Evolutionary conservation across 2,888 invertebrate species (phyloP).

Genomic region (Junonia oenone): DNA sequence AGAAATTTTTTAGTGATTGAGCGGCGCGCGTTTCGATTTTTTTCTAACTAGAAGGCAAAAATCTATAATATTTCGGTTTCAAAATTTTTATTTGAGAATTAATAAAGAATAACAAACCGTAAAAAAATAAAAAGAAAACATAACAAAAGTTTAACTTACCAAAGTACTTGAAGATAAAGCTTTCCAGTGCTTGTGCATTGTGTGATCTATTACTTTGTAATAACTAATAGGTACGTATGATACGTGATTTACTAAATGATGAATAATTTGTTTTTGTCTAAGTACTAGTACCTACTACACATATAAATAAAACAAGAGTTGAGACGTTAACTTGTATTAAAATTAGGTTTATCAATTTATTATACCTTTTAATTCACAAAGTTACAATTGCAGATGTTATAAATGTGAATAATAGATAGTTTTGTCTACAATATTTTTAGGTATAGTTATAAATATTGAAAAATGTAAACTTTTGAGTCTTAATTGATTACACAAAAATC

Average conservation of each 20-base stretch:
- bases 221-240: conserved; percentile 11
- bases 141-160: conserved; percentile 8
- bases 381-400: conserved; percentile 9
- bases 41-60: neutral
- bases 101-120: too few species aligned
- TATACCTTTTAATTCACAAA: conserved; percentile 11
- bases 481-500: neutral
- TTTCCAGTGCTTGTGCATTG: conserved; percentile 16
- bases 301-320: conserved; percentile 30
- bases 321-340: conserved; percentile 67
- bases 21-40: neutral
- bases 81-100: too few species aligned
- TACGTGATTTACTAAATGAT: conserved; percentile 14
- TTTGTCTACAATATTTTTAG: conserved; percentile 1
- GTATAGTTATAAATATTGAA: conserved; percentile 10
- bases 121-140: too few species aligned
- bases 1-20: too few species aligned
- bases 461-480: conserved; percentile 7
- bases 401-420: conserved; percentile 7
- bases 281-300: conserved; percentile 14
- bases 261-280: conserved; percentile 19
- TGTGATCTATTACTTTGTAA: conserved; percentile 16
- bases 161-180: neutral
- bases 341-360: conserved; percentile 35
- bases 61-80: too few species aligned